These are phyloP conservation scores for Telenomus remus DNA, from an alignment of 1,140 invertebrate species.

Conservation along the genomic window DNA sequence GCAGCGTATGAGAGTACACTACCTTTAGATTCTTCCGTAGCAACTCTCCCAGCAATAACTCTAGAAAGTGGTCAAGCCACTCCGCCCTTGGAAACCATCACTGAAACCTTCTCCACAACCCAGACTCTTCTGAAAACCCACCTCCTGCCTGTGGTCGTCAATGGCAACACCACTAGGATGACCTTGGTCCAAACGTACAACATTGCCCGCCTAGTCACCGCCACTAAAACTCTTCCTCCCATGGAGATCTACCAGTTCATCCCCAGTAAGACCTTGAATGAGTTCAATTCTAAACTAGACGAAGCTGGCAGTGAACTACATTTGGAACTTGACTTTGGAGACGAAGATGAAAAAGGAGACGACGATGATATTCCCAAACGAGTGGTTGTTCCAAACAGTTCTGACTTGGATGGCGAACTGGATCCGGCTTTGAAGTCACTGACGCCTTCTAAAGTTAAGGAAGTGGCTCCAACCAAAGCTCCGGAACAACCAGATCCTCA, in stretches of 20 bases:
- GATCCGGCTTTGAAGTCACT: slow-evolving; percentile 75
- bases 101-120: slow-evolving; percentile 92
- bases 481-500: slow-evolving; percentile 79
- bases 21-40: slow-evolving; percentile 84
- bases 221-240: slow-evolving; percentile 90
- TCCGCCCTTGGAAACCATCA: slow-evolving; percentile 89
- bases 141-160: slow-evolving; percentile 86
- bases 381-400: slow-evolving; percentile 76
- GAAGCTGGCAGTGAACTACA: slow-evolving; percentile 92
- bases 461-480: slow-evolving; percentile 14
- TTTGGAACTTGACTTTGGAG: slow-evolving; percentile 88
- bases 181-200: slow-evolving; percentile 92
- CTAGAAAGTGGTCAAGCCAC: slow-evolving; percentile 84
- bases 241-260: slow-evolving; percentile 90
- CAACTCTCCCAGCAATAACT: slow-evolving; percentile 86
- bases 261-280: slow-evolving; percentile 89
- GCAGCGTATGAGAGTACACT: slow-evolving; percentile 84
- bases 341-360: slow-evolving; percentile 84
- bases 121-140: slow-evolving; percentile 91
- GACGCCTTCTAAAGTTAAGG: slow-evolving; percentile 74
- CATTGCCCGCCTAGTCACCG: slow-evolving; percentile 88
- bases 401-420: slow-evolving; percentile 81
- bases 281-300: slow-evolving; percentile 89
- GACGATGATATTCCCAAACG: slow-evolving; percentile 80
- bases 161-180: slow-evolving; percentile 82